Evolutionary conservation across 2,888 invertebrate species (phyloP).

Genomic region (Dynastes grantii): DNA sequence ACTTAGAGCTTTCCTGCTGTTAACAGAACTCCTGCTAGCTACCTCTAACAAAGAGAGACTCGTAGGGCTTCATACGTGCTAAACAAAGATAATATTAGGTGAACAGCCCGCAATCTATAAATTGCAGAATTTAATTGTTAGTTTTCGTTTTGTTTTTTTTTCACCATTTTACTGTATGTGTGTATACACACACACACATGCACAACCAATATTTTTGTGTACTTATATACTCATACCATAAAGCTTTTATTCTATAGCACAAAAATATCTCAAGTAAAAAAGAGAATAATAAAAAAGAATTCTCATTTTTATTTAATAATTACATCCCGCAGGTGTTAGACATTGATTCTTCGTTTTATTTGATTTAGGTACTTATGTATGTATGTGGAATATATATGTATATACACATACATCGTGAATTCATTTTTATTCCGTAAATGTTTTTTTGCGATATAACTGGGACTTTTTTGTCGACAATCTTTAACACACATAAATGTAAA

Average conservation of each 20-base stretch:
- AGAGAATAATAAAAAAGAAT: neutral
- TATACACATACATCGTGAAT: too few species aligned
- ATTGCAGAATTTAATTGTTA: conserved; percentile 54
- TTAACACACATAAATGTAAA: too few species aligned
- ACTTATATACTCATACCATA: too few species aligned
- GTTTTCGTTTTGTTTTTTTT: neutral
- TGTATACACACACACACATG: too few species aligned
- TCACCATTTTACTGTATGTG: too few species aligned
- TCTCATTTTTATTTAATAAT: conserved; percentile 17
- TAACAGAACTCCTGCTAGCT: conserved; percentile 28
- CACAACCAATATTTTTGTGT: too few species aligned
- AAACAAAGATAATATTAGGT: conserved; percentile 30
- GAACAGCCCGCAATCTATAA: conserved; percentile 46
- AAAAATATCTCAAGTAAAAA: neutral
- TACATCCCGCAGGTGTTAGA: conserved; percentile 35
- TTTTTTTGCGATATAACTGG: too few species aligned
- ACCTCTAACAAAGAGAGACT: conserved; percentile 11
- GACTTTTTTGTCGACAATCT: too few species aligned
- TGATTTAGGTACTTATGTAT: too few species aligned
- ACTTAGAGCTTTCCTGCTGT: conserved; percentile 53
- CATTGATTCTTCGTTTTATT: neutral
- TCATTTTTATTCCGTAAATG: too few species aligned
- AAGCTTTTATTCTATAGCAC: too few species aligned
- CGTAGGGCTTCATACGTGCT: neutral
- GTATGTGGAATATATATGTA: too few species aligned